phyloP scores from a whole-genome alignment of 2,113 vertebrate species.

The Spizaetus ornatus region DNA sequence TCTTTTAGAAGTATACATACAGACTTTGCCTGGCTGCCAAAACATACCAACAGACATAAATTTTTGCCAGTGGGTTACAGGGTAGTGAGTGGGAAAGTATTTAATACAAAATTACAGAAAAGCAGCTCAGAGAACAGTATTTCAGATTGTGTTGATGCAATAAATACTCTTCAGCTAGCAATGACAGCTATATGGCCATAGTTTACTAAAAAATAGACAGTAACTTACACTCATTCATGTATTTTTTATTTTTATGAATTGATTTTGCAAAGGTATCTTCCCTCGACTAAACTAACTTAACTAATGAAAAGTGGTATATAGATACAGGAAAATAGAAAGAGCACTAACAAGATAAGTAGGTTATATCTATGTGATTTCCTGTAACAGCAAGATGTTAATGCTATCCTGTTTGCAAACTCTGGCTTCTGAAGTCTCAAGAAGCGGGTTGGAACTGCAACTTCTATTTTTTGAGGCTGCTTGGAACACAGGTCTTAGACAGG shows the following conservation, averaged over 20 bases:
- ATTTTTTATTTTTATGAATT: not conserved
- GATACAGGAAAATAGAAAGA: not conserved
- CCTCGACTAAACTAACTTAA: not conserved
- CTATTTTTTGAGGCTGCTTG: not conserved
- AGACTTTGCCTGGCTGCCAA: not conserved
- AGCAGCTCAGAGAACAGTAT: not conserved
- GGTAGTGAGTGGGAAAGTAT: not conserved
- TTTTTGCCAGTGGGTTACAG: not conserved
- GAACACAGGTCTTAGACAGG: not conserved
- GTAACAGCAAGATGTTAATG: not conserved
- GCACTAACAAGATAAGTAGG: not conserved
- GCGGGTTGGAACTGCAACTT: not conserved
- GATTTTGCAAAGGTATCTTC: not conserved
- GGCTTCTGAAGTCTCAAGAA: not conserved
- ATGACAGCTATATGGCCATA: not conserved
- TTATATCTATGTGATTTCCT: not conserved
- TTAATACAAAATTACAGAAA: not conserved
- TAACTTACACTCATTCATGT: not conserved
- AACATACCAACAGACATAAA: not conserved
- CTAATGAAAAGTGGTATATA: not conserved
- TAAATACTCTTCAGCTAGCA: not conserved
- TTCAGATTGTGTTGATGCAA: not conserved
- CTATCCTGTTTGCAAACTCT: not conserved
- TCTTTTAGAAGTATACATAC: not conserved
- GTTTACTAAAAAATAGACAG: not conserved